phyloP scores from a whole-genome alignment of 1,140 invertebrate species.

The Bombyx mori region DNA sequence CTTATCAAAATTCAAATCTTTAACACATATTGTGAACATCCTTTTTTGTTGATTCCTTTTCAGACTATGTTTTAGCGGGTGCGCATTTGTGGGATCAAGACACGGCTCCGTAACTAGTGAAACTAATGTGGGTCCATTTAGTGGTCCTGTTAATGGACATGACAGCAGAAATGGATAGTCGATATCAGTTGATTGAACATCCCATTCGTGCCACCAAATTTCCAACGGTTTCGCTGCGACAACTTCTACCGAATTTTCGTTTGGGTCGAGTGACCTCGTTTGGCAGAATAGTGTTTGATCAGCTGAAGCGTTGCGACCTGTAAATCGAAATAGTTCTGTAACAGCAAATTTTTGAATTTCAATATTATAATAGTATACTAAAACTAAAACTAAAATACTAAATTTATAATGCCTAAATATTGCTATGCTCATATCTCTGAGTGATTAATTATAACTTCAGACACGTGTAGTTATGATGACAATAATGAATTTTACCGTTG shows the following conservation, averaged over 20 bases:
- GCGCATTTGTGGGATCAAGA: slow-evolving; percentile 50
- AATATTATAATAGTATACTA: slow-evolving; percentile 1
- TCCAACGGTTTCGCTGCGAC: slow-evolving; percentile 59
- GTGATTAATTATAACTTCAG: too few species aligned
- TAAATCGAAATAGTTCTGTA: slow-evolving; percentile 15
- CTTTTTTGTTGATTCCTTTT: slow-evolving; percentile 26
- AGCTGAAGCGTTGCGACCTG: slow-evolving; percentile 48
- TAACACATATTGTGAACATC: slow-evolving; percentile 79
- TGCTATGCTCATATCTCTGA: too few species aligned
- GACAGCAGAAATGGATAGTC: slow-evolving; percentile 60
- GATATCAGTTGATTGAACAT: slow-evolving; percentile 32
- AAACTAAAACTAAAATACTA: background rate
- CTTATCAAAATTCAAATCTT: slow-evolving; percentile 77
- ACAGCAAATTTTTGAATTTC: background rate
- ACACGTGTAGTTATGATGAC: background rate
- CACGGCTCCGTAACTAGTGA: slow-evolving; percentile 63
- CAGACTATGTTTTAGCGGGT: slow-evolving; percentile 31
- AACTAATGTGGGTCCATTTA: slow-evolving; percentile 35
- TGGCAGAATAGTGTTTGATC: slow-evolving; percentile 56
- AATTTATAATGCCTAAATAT: too few species aligned
- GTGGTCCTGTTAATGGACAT: slow-evolving; percentile 49
- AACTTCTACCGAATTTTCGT: slow-evolving; percentile 49
- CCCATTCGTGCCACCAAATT: slow-evolving; percentile 69
- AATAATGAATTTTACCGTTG: slow-evolving; percentile 1
- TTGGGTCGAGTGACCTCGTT: slow-evolving; percentile 34